phyloP scores from a whole-genome alignment of 2,888 invertebrate species.

The Lepetodrilus schrolli region DNA sequence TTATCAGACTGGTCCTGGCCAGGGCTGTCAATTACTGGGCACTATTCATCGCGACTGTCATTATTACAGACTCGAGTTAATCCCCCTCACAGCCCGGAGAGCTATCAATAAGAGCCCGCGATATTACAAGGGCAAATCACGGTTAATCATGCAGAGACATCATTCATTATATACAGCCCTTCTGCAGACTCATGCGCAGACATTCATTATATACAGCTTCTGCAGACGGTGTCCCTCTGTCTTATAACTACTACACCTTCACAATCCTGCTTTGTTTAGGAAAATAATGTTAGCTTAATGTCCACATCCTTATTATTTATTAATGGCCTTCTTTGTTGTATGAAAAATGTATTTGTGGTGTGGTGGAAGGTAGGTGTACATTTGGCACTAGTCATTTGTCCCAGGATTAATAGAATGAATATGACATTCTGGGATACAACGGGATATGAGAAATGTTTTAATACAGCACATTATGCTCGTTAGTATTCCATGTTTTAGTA shows the following conservation, averaged over 20 bases:
- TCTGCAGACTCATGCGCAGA: too few species aligned
- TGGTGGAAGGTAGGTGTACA: neutral
- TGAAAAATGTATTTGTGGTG: constrained; percentile 14
- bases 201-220: too few species aligned
- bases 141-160: constrained; percentile 24
- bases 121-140: constrained; percentile 28
- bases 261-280: constrained; percentile 13
- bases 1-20: constrained; percentile 14
- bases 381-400: constrained; percentile 3
- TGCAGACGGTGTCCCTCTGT: neutral
- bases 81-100: constrained; percentile 3
- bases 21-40: constrained; percentile 23
- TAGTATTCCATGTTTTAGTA: too few species aligned
- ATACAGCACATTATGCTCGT: too few species aligned
- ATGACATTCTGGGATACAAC: too few species aligned
- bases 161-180: constrained; percentile 26
- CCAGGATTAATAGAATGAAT: neutral
- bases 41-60: constrained; percentile 21
- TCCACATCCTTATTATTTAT: constrained; percentile 16
- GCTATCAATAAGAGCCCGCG: constrained; percentile 17
- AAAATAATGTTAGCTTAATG: constrained; percentile 14
- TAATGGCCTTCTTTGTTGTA: constrained; percentile 16
- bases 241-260: neutral
- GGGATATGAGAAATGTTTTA: too few species aligned
- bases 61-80: constrained; percentile 28